These are phyloP conservation scores for Pseudochirops corinnae DNA, from an alignment of 2,797 vertebrate species.

Conservation along the genomic window DNA sequence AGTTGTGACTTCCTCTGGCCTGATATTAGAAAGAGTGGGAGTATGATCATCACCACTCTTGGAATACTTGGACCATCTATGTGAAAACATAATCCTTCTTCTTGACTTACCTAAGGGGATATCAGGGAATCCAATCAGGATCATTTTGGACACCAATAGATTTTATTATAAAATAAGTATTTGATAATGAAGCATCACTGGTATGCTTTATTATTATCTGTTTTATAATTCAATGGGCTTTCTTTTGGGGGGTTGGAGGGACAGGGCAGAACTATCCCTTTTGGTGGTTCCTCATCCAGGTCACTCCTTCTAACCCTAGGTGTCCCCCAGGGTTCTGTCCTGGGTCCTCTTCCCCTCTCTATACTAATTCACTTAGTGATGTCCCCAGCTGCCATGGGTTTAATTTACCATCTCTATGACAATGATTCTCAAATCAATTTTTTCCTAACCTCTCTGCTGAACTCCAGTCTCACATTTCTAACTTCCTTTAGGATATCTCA, in stretches of 20 bases:
- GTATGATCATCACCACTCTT: no score
- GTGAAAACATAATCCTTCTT: no score
- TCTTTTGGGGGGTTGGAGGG: background rate
- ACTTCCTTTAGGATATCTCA: background rate
- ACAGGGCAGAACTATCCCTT: background rate
- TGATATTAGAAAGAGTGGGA: no score
- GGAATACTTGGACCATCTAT: no score
- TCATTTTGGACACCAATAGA: no score
- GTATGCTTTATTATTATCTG: background rate
- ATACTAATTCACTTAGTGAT: background rate
- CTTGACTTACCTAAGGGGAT: no score
- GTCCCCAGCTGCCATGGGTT: background rate
- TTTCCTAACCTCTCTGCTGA: background rate
- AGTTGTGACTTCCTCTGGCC: no score
- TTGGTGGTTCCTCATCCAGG: background rate
- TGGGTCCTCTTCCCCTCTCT: background rate
- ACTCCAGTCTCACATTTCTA: background rate
- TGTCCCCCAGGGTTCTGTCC: no score
- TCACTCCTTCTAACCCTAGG: background rate
- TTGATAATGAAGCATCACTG: background rate
- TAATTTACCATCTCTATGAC: background rate
- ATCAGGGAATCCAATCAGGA: no score
- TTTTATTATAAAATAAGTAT: no score
- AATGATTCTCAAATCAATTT: background rate
- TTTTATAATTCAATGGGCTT: background rate